These are phyloP conservation scores for Panulirus ornatus DNA, from an alignment of 1,140 invertebrate species.

Conservation along the genomic window DNA sequence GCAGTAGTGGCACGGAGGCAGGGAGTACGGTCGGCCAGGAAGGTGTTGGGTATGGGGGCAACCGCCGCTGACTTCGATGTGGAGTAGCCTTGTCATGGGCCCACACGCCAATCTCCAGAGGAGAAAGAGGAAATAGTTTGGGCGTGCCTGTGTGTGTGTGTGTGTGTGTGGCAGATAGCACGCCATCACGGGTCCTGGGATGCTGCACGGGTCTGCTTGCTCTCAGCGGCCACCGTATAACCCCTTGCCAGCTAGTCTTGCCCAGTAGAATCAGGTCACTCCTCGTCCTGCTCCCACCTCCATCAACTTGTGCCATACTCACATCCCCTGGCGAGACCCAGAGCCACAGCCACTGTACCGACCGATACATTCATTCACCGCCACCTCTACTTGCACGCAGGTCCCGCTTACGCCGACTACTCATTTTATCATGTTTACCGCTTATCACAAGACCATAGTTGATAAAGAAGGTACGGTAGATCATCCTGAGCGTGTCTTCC, in stretches of 20 bases:
- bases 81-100: neutral
- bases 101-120: neutral
- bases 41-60: neutral
- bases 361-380: too few relatives aligned
- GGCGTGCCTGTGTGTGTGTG: conserved; percentile 5
- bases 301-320: neutral
- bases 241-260: too few relatives aligned
- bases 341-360: too few relatives aligned
- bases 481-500: too few relatives aligned
- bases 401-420: too few relatives aligned
- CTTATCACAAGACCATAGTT: too few relatives aligned
- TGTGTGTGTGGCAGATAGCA: neutral
- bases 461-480: too few relatives aligned
- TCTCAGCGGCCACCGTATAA: too few relatives aligned
- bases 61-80: neutral
- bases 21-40: neutral
- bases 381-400: too few relatives aligned
- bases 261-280: too few relatives aligned
- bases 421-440: too few relatives aligned
- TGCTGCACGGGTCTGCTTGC: neutral
- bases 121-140: neutral
- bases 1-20: neutral
- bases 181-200: neutral
- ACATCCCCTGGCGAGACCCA: too few relatives aligned
- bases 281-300: neutral